These are phyloP conservation scores for Patella depressa DNA, from an alignment of 2,888 invertebrate species.

Conservation along the genomic window DNA sequence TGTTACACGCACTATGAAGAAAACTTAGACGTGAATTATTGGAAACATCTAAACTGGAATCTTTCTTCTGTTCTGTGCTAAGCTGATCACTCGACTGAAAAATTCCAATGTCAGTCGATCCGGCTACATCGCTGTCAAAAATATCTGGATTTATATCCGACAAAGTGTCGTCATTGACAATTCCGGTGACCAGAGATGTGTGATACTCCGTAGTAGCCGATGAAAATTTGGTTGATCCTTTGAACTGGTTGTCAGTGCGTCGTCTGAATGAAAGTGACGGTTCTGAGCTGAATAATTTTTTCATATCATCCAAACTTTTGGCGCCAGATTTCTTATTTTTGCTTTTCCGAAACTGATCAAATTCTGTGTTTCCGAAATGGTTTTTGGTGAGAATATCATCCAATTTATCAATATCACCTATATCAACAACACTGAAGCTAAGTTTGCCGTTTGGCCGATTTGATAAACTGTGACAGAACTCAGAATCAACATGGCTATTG, in stretches of 20 bases:
- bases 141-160: not conserved
- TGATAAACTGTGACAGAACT: not conserved
- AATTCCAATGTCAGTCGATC: not conserved
- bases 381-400: not conserved
- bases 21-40: not conserved
- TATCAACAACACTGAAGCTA: not conserved
- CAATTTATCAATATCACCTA: not conserved
- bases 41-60: not conserved
- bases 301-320: not conserved
- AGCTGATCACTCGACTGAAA: not conserved
- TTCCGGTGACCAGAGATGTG: not conserved
- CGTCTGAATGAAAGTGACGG: not conserved
- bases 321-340: slow-evolving; percentile 7
- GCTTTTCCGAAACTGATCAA: not conserved
- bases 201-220: not conserved
- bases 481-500: not conserved
- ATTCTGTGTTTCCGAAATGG: not conserved
- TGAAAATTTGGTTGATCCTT: not conserved
- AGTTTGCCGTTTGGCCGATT: not conserved
- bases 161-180: slow-evolving; percentile 1
- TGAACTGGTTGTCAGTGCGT: not conserved
- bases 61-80: not conserved
- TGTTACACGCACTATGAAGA: not conserved
- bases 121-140: not conserved
- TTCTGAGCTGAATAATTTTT: not conserved